A percentile compares a stretch with the other conserved stretches of the same genome.
phyloP scores from a whole-genome alignment of 2,797 vertebrate species.

The Sebastiscus tertius region DNA sequence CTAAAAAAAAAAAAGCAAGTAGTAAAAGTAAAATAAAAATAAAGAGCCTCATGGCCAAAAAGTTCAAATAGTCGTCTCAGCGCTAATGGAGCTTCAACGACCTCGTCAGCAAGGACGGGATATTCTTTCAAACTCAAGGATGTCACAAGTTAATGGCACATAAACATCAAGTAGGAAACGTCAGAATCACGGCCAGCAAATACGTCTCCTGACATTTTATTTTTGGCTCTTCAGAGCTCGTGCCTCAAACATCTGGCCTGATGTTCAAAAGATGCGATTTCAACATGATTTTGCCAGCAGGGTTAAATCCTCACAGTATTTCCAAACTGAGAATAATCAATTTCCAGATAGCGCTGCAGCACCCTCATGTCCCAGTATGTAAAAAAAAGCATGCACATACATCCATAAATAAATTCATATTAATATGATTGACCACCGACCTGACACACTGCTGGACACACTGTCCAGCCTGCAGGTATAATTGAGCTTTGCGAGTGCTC shows the following conservation, averaged over 20 bases:
- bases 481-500: constrained; percentile 56
- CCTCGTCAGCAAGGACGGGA: constrained; percentile 6
- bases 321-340: not conserved
- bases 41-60: constrained; percentile 17
- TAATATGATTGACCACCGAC: constrained; percentile 56
- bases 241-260: not conserved
- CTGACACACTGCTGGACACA: constrained; percentile 81
- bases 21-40: not conserved
- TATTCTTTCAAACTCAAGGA: constrained; percentile 1
- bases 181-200: constrained; percentile 13
- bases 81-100: constrained; percentile 43
- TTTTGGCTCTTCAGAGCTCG: not conserved
- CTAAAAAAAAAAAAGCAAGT: not conserved
- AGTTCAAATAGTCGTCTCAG: constrained; percentile 17
- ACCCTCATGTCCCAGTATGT: not conserved
- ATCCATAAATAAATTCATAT: not conserved
- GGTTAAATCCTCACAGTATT: not conserved
- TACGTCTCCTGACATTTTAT: not conserved
- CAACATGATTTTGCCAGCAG: not conserved
- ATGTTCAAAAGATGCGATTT: constrained; percentile 7
- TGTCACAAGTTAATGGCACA: constrained; percentile 29
- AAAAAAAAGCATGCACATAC: not conserved
- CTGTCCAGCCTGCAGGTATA: constrained; percentile 79
- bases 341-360: not conserved
- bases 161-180: constrained; percentile 27